Evolutionary conservation across 2,888 invertebrate species (phyloP).

Genomic region (Mamestra brassicae): DNA sequence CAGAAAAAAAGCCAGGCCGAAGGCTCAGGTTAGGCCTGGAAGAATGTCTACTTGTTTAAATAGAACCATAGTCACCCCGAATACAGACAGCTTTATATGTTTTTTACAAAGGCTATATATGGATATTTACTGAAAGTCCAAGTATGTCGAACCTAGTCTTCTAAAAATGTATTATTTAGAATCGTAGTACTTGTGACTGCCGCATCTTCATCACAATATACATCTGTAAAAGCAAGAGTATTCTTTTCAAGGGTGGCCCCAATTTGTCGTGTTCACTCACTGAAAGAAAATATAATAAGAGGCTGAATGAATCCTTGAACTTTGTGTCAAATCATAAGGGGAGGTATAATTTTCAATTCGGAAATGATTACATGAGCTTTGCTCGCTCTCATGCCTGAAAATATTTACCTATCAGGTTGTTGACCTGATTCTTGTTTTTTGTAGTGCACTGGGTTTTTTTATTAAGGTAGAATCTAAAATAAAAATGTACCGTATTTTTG

Average conservation of each 20-base stretch:
- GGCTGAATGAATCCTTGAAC: constrained; percentile 41
- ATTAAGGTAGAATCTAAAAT: no score
- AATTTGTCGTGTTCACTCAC: constrained; percentile 44
- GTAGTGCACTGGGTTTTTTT: no score
- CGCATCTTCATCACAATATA: background rate
- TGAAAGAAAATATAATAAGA: constrained; percentile 50
- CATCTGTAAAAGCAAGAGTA: background rate
- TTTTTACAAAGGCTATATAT: no score
- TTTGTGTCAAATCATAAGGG: constrained; percentile 24
- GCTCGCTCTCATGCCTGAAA: background rate
- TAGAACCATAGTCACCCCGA: no score
- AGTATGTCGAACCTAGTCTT: background rate
- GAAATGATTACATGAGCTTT: constrained; percentile 31
- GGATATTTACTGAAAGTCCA: background rate
- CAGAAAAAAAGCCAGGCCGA: no score
- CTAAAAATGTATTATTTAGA: background rate
- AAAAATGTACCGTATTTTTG: no score
- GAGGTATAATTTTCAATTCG: constrained; percentile 36
- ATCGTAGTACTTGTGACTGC: background rate
- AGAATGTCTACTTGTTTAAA: no score
- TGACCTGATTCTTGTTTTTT: background rate
- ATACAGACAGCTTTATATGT: no score
- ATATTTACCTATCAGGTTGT: background rate
- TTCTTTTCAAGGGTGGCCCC: constrained; percentile 14
- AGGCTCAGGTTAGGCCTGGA: no score